phyloP scores from a whole-genome alignment of 2,797 vertebrate species.

The Sebastiscus tertius region DNA sequence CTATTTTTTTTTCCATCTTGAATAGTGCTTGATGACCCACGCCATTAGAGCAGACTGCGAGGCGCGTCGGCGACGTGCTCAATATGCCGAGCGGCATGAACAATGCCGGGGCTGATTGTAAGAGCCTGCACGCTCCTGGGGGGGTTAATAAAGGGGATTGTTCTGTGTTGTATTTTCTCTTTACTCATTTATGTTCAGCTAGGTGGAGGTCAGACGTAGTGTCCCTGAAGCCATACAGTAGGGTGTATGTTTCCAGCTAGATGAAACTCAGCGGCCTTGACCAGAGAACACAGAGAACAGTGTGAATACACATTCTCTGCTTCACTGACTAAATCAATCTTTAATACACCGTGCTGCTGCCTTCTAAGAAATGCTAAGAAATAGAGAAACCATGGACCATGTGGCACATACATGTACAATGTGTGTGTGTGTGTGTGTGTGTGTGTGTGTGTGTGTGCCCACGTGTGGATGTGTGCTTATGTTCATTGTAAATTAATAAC shows the following conservation, averaged over 20 bases:
- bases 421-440: not conserved
- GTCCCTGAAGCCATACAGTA: slow-evolving; percentile 65
- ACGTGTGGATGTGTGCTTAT: not conserved
- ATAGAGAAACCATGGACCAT: slow-evolving; percentile 3
- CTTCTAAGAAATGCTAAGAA: slow-evolving; percentile 40
- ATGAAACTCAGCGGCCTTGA: slow-evolving; percentile 64
- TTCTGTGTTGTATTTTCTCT: slow-evolving; percentile 70
- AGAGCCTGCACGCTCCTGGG: slow-evolving; percentile 57
- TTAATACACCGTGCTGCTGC: slow-evolving; percentile 51
- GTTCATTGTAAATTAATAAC: slow-evolving; percentile 38
- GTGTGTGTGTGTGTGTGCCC: not conserved
- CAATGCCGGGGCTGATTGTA: slow-evolving; percentile 71
- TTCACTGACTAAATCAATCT: slow-evolving; percentile 72
- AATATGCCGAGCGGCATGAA: slow-evolving; percentile 39
- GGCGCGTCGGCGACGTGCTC: slow-evolving; percentile 34
- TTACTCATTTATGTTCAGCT: slow-evolving; percentile 71
- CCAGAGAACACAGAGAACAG: slow-evolving; percentile 35
- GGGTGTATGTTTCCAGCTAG: slow-evolving; percentile 47
- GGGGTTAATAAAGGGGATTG: slow-evolving; percentile 75
- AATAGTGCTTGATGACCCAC: slow-evolving; percentile 74
- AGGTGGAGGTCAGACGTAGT: slow-evolving; percentile 61
- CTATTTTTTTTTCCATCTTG: slow-evolving; percentile 48
- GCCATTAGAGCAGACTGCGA: slow-evolving; percentile 65
- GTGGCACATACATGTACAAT: slow-evolving; percentile 19
- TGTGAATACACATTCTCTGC: slow-evolving; percentile 59